Base-by-base conservation (phyloP, 1,140 invertebrate species). In the Ceratosolen solmsi region DNA sequence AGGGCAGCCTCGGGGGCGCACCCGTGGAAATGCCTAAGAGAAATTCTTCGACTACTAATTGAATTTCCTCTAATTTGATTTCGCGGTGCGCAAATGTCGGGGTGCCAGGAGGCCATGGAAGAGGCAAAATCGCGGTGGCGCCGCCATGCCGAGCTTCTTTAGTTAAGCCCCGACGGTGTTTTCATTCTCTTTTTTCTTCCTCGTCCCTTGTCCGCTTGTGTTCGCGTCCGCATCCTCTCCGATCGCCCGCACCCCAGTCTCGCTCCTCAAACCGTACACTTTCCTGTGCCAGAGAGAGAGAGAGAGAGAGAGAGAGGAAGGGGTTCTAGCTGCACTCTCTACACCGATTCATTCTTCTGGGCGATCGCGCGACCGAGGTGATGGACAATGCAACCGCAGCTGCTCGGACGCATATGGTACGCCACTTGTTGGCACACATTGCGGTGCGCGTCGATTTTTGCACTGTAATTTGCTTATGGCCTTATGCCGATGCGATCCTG, bases 21-120 rank as follows among this genome's bases (percentile, higher is more conserved):
- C 82, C 85, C 85, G 85, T 87, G 84, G 84, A 87, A 87, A 86
- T 87, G 85, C 84, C 82, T 78, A 81, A 70, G 84, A 79, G 87
- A 86, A 86, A 89, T 89, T 89, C 86, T 87, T 87, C 84, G 85
- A 83, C 84, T 88, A 86, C 86, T 90, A 89, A 89, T 90, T 88
- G 88, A 90, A 89, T 89, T 89, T 89, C 84, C 83, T 82, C 84
- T 88, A 89, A 90, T 90, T 88, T 86, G 87, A 89, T 90, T 89
- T 87, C 85, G 83, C 84, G 83, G 84, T 84, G 83, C 54, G 60
- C 22, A 58, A 75, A 75, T 38, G 73, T 75, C 54, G 73, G 51
- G 15, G 27, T 30, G 49, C 25, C 25, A 13, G 22, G 79, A n/a
- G 25, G 38, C n/a, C 13, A 3, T 1, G 4, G 9, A 30, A 20